Evolutionary conservation across 1,140 invertebrate species (phyloP), one percentile per base, ranked within the genome.

Genomic region (Zaprionus ghesquierei): DNA sequence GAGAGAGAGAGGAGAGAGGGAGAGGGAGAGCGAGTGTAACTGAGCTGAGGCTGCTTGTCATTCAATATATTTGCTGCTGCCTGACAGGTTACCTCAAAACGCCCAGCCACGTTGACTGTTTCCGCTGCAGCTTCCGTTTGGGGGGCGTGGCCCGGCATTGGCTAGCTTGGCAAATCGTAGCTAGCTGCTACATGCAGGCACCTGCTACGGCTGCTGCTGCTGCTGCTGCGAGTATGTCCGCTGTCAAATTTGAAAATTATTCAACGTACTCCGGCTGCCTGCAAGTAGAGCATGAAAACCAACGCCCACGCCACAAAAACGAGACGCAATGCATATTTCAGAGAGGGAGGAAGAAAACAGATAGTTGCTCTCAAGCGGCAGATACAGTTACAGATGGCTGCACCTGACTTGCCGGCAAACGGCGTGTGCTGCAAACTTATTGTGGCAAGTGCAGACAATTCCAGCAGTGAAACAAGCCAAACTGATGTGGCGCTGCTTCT

Each of bases 221-320:
- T 41, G 35, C 35, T 15, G 35, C 35, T 8, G n/a, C n/a, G 15
- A 41, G 23, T 89, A 74, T 87, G 79, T 87, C 72, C 81, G 79
- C 79, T 87, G 82, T 87, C 84, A 87, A 89, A 89, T 89, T 82
- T 87, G 79, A 38, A 79, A 87, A 89, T 89, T 89, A 87, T 87
- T 87, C 82, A 79, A 87, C 68, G 76, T 79, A 69, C 81, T 71
- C 35, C 3, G 13, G 5, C 35, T 15, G 64, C 51, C 54, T 70
- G 69, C 56, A 79, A 79, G 64, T 82, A 71, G 69, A 76, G 82
- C 82, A 76, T 82, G 75, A 79, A 86, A 82, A 18, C 18, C 41
- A 46, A 22, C 41, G 35, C 35, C 73, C 55, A 64, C n/a, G n/a
- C 77, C 53, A 69, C 61, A 71, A 69, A 62, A 63, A 51, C 61